A percentile compares a stretch with the other conserved stretches of the same genome.
phyloP scores from a whole-genome alignment of 2,797 vertebrate species.

The Cottoperca gobio region DNA sequence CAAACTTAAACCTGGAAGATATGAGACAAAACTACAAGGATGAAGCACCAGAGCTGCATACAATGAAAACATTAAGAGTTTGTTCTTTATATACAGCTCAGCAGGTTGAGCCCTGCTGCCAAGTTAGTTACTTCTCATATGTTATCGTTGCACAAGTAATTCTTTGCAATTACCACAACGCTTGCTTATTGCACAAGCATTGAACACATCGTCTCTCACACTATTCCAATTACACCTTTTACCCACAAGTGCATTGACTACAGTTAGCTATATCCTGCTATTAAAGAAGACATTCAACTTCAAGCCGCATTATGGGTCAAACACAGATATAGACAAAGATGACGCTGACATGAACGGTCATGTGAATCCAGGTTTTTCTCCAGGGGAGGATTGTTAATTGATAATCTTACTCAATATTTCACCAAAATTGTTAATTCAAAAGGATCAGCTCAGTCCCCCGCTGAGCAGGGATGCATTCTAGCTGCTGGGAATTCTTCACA shows the following conservation, averaged over 20 bases:
- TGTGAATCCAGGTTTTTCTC: constrained; percentile 8
- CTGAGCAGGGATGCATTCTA: constrained; percentile 40
- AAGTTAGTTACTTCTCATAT: neutral
- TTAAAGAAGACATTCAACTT: neutral
- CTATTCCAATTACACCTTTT: neutral
- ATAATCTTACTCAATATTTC: neutral
- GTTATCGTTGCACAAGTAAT: neutral
- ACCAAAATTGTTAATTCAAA: constrained; percentile 26
- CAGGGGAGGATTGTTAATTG: neutral
- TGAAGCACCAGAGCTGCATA: neutral
- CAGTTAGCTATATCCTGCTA: neutral
- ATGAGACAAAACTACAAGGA: too few species aligned
- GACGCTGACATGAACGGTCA: neutral
- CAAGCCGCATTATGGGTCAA: neutral
- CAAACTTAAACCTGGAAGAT: too few species aligned
- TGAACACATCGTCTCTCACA: neutral
- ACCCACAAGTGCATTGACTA: neutral
- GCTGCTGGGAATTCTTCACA: constrained; percentile 69
- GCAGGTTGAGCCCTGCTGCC: neutral
- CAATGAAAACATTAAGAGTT: neutral
- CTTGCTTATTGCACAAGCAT: neutral
- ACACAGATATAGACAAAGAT: neutral
- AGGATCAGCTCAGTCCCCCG: constrained; percentile 27
- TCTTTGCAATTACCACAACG: constrained; percentile 4
- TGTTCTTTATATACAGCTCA: neutral